These are phyloP conservation scores for Apoda limacodes DNA, from an alignment of 2,888 invertebrate genomes.

Conservation along the genomic window DNA sequence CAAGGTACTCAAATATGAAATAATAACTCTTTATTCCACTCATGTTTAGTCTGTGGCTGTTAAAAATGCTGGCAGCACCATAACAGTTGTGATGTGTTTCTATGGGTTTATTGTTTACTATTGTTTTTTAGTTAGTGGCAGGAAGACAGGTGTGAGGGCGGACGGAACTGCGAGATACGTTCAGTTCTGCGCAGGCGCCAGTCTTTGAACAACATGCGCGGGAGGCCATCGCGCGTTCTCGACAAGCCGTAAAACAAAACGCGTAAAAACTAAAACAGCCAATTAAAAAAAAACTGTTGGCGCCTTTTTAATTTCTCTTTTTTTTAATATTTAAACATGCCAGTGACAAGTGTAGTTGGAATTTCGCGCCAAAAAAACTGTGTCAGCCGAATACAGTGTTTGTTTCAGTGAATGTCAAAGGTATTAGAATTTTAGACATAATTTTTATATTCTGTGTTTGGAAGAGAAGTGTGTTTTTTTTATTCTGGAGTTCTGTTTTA, in stretches of 20 bases:
- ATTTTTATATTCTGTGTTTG: too few relatives aligned
- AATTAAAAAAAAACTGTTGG: constrained; percentile 12
- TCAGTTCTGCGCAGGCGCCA: constrained; percentile 29
- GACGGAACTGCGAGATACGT: constrained; percentile 23
- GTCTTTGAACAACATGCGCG: constrained; percentile 45
- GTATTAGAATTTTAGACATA: too few relatives aligned
- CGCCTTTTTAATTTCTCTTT: constrained; percentile 14
- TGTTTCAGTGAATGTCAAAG: neutral
- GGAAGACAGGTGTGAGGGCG: constrained; percentile 49
- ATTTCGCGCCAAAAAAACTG: neutral
- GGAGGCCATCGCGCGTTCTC: constrained; percentile 34
- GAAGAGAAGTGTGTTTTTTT: too few relatives aligned
- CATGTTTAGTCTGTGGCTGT: too few relatives aligned
- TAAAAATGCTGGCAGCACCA: constrained; percentile 27
- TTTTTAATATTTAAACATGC: constrained; percentile 8
- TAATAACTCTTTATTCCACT: too few relatives aligned
- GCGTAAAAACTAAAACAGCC: constrained; percentile 20
- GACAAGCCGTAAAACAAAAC: constrained; percentile 16
- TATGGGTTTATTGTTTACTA: constrained; percentile 47
- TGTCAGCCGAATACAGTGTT: neutral
- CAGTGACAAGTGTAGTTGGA: neutral
- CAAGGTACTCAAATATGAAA: too few relatives aligned
- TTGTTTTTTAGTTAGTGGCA: constrained; percentile 42
- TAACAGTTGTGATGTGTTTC: constrained; percentile 24
- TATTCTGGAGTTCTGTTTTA: too few relatives aligned